These are phyloP conservation scores for Drosophila birchii DNA, from an alignment of 2,888 invertebrate genomes.

Conservation along the genomic window DNA sequence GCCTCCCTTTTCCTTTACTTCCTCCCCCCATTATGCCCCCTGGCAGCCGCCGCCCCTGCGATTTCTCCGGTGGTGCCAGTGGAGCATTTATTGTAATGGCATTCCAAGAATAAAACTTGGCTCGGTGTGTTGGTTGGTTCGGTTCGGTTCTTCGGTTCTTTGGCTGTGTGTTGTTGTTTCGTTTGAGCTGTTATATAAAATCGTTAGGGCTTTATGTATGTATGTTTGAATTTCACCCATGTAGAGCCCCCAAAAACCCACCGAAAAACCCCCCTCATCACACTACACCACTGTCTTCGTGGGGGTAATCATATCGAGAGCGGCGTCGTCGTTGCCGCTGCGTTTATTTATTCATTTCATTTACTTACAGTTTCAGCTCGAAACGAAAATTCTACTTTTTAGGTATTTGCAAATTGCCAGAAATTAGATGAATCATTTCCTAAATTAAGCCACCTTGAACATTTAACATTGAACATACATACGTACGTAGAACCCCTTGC, in stretches of 20 bases:
- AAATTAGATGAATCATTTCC: constrained; percentile 28
- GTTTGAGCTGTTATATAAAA: constrained; percentile 60
- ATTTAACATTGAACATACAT: not conserved
- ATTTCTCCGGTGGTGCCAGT: constrained; percentile 21
- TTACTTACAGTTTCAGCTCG: constrained; percentile 12
- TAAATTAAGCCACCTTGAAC: constrained; percentile 15
- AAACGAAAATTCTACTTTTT: constrained; percentile 3
- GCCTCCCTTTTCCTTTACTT: not conserved
- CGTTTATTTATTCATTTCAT: constrained; percentile 36
- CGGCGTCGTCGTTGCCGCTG: constrained; percentile 35
- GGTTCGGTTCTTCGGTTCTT: not conserved
- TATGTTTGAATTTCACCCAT: constrained; percentile 9
- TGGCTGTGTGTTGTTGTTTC: constrained; percentile 12
- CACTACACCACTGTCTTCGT: constrained; percentile 11
- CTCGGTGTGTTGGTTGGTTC: constrained; percentile 4
- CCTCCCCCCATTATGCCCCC: not conserved
- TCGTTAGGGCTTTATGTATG: constrained; percentile 53
- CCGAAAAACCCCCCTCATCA: not conserved
- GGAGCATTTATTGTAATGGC: constrained; percentile 53
- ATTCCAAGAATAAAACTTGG: constrained; percentile 59
- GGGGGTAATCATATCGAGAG: constrained; percentile 49
- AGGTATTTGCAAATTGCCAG: constrained; percentile 15
- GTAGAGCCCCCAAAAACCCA: constrained; percentile 15
- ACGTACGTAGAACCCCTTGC: not conserved
- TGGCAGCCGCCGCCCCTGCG: constrained; percentile 6